A percentile compares a stretch with the other conserved stretches of the same genome.
These are phyloP conservation scores for Radopholus similis DNA, from an alignment of 1,140 invertebrate species.

Conservation along the genomic window DNA sequence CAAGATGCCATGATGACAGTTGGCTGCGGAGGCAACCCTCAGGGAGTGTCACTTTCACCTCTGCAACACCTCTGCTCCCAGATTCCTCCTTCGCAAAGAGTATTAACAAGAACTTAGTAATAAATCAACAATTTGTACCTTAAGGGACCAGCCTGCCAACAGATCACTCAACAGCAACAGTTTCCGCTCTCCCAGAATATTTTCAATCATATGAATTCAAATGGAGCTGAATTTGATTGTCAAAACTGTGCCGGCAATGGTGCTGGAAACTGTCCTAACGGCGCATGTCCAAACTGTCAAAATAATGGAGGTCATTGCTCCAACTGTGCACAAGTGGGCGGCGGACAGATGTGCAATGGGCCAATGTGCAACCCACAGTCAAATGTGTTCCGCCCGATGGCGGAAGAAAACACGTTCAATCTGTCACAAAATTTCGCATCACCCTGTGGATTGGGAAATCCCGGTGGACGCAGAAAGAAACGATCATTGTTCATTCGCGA, in stretches of 20 bases:
- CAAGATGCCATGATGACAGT: constrained; percentile 4
- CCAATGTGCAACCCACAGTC: not conserved
- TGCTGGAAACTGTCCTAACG: not conserved
- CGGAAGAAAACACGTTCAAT: not conserved
- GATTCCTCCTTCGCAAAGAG: constrained; percentile 9
- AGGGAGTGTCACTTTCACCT: not conserved
- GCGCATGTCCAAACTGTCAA: not conserved
- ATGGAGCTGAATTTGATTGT: not conserved
- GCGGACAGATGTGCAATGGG: too few species aligned
- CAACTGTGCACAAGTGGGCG: not conserved
- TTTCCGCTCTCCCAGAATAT: constrained; percentile 15
- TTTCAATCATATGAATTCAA: constrained; percentile 2
- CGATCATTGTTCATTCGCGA: not conserved
- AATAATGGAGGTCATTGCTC: not conserved
- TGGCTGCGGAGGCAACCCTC: not conserved
- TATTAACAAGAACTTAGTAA: not conserved
- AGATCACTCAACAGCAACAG: constrained; percentile 10
- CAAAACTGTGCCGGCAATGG: not conserved
- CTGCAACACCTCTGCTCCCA: constrained; percentile 4
- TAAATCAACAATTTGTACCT: not conserved
- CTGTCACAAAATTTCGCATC: not conserved
- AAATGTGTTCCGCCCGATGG: not conserved
- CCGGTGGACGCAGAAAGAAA: not conserved
- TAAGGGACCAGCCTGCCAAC: constrained; percentile 12
- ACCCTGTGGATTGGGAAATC: not conserved